These are phyloP conservation scores for Parnassius orleans DNA, from an alignment of 2,888 invertebrate genomes.

Conservation along the genomic window DNA sequence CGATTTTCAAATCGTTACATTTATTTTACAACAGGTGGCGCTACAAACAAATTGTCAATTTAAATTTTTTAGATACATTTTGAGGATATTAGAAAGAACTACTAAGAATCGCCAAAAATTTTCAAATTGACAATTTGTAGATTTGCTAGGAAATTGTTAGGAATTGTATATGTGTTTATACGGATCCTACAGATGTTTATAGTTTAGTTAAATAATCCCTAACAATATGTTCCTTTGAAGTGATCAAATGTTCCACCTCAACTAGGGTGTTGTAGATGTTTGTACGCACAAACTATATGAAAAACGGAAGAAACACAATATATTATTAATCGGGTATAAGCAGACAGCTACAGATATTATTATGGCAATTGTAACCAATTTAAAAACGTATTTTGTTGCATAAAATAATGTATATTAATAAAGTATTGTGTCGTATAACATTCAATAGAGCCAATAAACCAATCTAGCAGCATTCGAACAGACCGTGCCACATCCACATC, in stretches of 20 bases:
- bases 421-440: not conserved
- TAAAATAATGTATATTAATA: too few species aligned
- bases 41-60: conserved; percentile 15
- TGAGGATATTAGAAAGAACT: not conserved
- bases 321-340: too few species aligned
- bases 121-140: conserved; percentile 12
- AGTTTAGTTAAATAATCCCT: not conserved
- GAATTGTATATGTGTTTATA: too few species aligned
- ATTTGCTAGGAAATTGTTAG: not conserved
- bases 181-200: not conserved
- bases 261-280: too few species aligned
- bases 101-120: not conserved
- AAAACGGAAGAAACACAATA: too few species aligned
- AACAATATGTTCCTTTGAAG: too few species aligned
- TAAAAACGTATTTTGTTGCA: too few species aligned
- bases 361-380: too few species aligned
- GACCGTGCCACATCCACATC: not conserved
- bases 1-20: not conserved
- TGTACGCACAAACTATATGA: too few species aligned
- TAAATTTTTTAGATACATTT: conserved; percentile 3
- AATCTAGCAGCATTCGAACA: conserved; percentile 1
- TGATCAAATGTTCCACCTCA: too few species aligned
- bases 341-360: too few species aligned
- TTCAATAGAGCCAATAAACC: not conserved
- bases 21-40: conserved; percentile 12